Evolutionary conservation across 1,140 invertebrate genomes (phyloP), one percentile per base, ranked within the genome.

Genomic region (Drosophila nannoptera): DNA sequence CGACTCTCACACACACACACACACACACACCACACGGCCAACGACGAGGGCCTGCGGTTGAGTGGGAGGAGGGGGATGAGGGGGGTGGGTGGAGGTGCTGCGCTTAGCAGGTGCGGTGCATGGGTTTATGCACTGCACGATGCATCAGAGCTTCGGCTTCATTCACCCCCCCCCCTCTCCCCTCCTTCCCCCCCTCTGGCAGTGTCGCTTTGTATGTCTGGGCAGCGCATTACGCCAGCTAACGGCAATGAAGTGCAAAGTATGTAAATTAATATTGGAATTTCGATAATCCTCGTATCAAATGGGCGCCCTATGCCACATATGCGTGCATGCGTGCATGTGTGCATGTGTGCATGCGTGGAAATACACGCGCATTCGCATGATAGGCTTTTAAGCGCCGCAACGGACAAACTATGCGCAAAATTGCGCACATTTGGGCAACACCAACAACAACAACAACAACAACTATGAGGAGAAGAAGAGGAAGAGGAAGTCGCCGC

Each of bases 191-290:
- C 7, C 16, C 6, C 31, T 12, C n/a, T 33, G n/a, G n/a, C n/a
- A n/a, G n/a, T n/a, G n/a, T n/a, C 12, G 9, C 36, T 42, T 5
- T 56, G 43, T 36, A 38, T 42, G 42, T 45, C 6, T 58, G 46
- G n/a, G 22, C 53, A 43, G 54, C 40, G 38, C n/a, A 35, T 55
- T 65, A 65, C 33, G 38, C 58, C 33, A 11, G 33, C 64, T 32
- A 36, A 40, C 55, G 32, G 63, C 69, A 74, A 76, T 70, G 66
- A 74, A 76, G 71, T 69, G 74, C 71, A 76, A 74, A 76, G 58
- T 76, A 73, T 76, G 71, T 76, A 76, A 76, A 76, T 76, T 69
- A 76, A 76, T 74, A 74, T 76, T 70, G 71, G 74, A 73, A 74
- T 76, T 76, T 73, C 71, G 61, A 73, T 74, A 74, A 76, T 75